Evolutionary conservation across 2,888 invertebrate genomes (phyloP).

Genomic region (Caenorhabditis sp.): DNA sequence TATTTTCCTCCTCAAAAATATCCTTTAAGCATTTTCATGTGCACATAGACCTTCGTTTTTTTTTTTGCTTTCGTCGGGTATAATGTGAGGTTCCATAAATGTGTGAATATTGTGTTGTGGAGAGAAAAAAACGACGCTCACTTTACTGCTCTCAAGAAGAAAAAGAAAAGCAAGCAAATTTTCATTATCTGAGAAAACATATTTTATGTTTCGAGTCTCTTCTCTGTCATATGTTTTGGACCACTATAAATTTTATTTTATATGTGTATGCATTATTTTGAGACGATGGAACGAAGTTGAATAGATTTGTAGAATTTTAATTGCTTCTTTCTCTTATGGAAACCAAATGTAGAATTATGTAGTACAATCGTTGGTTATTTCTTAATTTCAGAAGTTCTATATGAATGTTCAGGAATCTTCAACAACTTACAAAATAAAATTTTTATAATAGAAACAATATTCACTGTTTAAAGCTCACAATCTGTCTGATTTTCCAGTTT

Average conservation of each 20-base stretch:
- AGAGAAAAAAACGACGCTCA: not conserved
- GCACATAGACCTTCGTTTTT: not conserved
- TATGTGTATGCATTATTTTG: too few relatives aligned
- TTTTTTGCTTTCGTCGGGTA: not conserved
- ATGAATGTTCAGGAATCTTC: too few relatives aligned
- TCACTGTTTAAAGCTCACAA: too few relatives aligned
- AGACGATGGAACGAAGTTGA: too few relatives aligned
- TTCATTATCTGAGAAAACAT: not conserved
- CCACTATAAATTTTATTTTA: not conserved
- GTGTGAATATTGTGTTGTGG: not conserved
- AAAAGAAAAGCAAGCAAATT: not conserved
- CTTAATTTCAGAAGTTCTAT: too few relatives aligned
- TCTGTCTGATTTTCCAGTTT: too few relatives aligned
- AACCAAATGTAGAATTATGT: too few relatives aligned
- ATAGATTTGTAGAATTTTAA: too few relatives aligned
- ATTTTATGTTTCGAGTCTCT: not conserved
- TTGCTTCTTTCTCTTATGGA: too few relatives aligned
- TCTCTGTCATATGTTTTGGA: not conserved
- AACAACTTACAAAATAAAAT: too few relatives aligned
- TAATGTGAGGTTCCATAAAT: not conserved
- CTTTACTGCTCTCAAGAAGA: not conserved
- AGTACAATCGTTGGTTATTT: too few relatives aligned
- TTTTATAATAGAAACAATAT: too few relatives aligned
- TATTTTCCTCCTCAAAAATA: not conserved
- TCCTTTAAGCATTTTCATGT: constrained; percentile 1